These are phyloP conservation scores for Elysia crispata DNA, from an alignment of 2,888 invertebrate species.

Conservation along the genomic window DNA sequence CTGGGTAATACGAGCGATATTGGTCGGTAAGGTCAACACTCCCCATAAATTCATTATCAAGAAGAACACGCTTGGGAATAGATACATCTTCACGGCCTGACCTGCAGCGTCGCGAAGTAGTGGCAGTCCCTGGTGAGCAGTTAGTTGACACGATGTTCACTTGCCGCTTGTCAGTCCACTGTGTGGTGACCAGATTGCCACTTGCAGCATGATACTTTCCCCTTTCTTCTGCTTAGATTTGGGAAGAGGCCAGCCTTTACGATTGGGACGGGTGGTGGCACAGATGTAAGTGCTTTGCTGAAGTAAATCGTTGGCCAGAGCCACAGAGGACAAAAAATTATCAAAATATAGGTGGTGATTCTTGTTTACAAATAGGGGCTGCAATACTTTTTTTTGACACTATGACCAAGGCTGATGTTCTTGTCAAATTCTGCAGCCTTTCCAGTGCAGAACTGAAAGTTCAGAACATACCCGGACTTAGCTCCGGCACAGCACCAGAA, in stretches of 20 bases:
- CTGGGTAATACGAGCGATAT: neutral
- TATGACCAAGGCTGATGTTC: no score
- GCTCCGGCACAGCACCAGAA: no score
- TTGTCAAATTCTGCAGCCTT: no score
- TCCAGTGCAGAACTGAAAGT: no score
- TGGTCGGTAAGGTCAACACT: conserved; percentile 1
- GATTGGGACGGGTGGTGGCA: neutral
- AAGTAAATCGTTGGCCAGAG: neutral
- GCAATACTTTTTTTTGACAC: no score
- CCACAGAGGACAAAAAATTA: conserved; percentile 2
- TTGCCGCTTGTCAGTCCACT: neutral
- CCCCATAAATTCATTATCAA: neutral
- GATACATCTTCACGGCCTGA: neutral
- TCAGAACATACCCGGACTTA: no score
- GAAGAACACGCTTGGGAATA: neutral
- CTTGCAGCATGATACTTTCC: neutral
- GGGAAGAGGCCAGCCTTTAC: neutral
- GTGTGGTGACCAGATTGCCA: neutral
- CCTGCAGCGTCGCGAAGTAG: neutral
- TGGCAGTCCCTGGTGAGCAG: neutral
- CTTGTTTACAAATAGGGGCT: no score
- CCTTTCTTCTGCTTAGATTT: conserved; percentile 10
- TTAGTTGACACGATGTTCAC: conserved; percentile 1
- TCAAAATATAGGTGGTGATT: neutral
- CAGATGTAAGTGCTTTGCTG: neutral